Evolutionary conservation across 2,888 invertebrate species (phyloP).

Genomic region (Calameuta pallipes): DNA sequence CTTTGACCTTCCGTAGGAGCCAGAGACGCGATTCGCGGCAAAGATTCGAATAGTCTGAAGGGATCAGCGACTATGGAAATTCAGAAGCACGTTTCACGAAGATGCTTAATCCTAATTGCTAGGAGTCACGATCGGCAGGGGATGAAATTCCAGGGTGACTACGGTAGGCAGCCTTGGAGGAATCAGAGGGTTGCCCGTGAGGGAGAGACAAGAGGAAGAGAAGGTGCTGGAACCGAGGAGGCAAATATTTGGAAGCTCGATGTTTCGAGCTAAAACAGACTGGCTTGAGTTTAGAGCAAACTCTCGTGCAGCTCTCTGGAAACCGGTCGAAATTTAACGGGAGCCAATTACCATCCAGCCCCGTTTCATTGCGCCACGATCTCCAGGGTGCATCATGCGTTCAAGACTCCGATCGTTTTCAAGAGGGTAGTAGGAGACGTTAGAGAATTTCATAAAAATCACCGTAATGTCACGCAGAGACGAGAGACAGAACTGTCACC

Average conservation of each 20-base stretch:
- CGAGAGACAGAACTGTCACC: neutral
- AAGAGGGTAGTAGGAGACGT: neutral
- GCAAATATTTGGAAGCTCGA: slow-evolving; percentile 15
- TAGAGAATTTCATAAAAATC: too few relatives aligned
- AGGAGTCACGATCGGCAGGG: neutral
- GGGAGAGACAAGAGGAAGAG: neutral
- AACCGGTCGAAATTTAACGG: neutral
- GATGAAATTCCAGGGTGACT: neutral
- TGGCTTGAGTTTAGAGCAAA: slow-evolving; percentile 20
- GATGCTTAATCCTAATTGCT: neutral
- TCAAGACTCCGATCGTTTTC: neutral
- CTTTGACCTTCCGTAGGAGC: neutral
- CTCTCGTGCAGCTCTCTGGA: slow-evolving; percentile 8
- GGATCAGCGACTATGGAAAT: neutral
- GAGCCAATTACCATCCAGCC: neutral
- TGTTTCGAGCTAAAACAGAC: slow-evolving; percentile 18
- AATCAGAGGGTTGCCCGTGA: neutral
- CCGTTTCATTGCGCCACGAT: neutral
- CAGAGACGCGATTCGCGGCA: neutral
- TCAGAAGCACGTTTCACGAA: neutral
- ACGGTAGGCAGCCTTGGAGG: neutral
- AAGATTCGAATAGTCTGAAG: neutral
- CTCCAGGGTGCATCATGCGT: neutral
- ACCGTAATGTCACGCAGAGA: neutral
- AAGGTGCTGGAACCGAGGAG: slow-evolving; percentile 7